Evolutionary conservation across 2,113 vertebrate genomes (phyloP).

Genomic region (Athene cunicularia): DNA sequence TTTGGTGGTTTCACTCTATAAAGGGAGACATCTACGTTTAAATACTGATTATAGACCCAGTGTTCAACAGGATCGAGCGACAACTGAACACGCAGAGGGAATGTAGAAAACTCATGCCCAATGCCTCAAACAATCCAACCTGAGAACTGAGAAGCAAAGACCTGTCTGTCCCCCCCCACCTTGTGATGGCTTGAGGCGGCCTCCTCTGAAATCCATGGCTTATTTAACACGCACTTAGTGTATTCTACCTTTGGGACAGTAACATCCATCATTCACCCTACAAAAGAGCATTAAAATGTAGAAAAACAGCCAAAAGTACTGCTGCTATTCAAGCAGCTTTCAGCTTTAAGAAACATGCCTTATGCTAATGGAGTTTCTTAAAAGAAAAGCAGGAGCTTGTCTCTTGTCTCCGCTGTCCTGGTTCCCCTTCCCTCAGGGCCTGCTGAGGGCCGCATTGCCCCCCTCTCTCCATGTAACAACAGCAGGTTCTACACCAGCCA

Average conservation of each 20-base stretch:
- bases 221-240: background rate
- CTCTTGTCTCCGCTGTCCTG: background rate
- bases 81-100: background rate
- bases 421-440: background rate
- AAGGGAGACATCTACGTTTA: background rate
- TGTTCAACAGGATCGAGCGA: accelerated
- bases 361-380: background rate
- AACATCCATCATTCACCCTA: background rate
- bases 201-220: background rate
- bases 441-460: background rate
- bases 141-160: background rate
- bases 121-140: background rate
- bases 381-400: background rate
- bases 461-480: too few species aligned
- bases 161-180: background rate
- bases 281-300: background rate
- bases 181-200: accelerated
- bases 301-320: background rate
- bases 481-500: background rate
- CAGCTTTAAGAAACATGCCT: background rate
- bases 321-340: background rate
- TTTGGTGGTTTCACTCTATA: background rate
- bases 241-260: background rate
- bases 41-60: background rate
- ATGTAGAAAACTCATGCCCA: background rate